These are phyloP conservation scores for Leptinotarsa undecemlineata DNA, from an alignment of 1,140 invertebrate species.

Conservation along the genomic window DNA sequence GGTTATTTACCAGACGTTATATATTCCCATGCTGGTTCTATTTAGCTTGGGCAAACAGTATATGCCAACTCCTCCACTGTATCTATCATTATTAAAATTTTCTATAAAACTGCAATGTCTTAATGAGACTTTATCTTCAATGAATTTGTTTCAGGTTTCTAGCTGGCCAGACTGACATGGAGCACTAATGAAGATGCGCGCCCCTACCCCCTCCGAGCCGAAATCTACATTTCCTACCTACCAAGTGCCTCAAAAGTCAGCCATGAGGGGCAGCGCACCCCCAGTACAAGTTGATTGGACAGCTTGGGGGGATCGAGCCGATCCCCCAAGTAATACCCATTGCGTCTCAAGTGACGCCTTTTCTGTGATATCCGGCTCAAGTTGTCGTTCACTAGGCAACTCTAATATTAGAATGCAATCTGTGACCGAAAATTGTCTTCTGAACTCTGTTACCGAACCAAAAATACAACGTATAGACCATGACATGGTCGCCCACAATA, in stretches of 20 bases:
- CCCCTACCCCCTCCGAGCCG: conserved; percentile 56
- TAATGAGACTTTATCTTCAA: not conserved
- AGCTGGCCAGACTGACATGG: conserved; percentile 57
- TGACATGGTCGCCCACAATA: conserved; percentile 59
- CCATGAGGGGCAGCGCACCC: conserved; percentile 56
- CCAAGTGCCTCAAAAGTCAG: conserved; percentile 57
- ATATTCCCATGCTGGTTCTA: no score
- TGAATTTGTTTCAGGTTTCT: conserved; percentile 52
- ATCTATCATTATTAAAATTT: no score
- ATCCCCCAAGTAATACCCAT: conserved; percentile 51
- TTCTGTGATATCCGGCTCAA: conserved; percentile 79
- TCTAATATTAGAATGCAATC: conserved; percentile 68
- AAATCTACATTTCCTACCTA: conserved; percentile 57
- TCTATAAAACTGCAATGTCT: no score
- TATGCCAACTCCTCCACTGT: no score
- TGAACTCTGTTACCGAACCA: conserved; percentile 69
- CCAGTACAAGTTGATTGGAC: conserved; percentile 55
- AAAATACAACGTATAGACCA: conserved; percentile 66
- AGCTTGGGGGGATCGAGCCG: conserved; percentile 57
- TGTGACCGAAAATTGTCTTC: conserved; percentile 69
- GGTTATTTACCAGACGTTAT: no score
- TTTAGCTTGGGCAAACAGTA: no score
- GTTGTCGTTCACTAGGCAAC: conserved; percentile 55
- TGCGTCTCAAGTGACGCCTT: conserved; percentile 54
- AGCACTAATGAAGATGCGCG: conserved; percentile 56